Evolutionary conservation across 2,888 invertebrate species (phyloP), one percentile per base, ranked within the genome.

Genomic region (Trachelus iudaicus): DNA sequence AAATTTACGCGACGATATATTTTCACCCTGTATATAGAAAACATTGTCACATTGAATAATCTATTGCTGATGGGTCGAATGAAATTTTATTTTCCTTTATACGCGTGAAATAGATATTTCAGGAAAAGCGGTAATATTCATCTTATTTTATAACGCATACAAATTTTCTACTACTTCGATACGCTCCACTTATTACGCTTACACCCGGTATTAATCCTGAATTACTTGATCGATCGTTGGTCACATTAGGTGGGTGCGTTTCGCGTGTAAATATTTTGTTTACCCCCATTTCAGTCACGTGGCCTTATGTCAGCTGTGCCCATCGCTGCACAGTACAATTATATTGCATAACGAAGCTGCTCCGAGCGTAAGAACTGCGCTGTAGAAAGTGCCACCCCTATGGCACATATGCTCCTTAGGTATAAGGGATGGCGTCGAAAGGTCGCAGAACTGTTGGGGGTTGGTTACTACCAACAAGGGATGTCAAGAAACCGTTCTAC

Each of bases 401-500:
- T 23, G 2, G 23, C 23, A 56, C 23, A 6, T 23, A 56, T 23
- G 23, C 23, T 6, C 2, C 9, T 9, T 1, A 56, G 56, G 56
- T 56, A 56, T 56, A 56, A 56, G 23, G 56, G 56, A 23, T 56
- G 23, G 23, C 56, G 56, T 56, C 23, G 23, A 56, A 56, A 56
- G 23, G 23, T 23, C 23, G 56, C 23, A 56, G 56, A 56, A 56
- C 23, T 56, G 56, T 23, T 23, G 6, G 9, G 15, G 56, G 56
- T 56, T 56, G 56, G 56, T 56, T 56, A 56, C 56, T 56, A 56
- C 56, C 56, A 56, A 56, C 23, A 56, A 56, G 56, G 56, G 23
- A 56, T 56, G 56, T 56, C 15, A 56, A 56, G 56, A 23, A 56
- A 56, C 9, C 71, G 80, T 80, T 80, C 81, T 82, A 82, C 83